These are phyloP conservation scores for Falco peregrinus DNA, from an alignment of 2,797 vertebrate species.

Conservation along the genomic window DNA sequence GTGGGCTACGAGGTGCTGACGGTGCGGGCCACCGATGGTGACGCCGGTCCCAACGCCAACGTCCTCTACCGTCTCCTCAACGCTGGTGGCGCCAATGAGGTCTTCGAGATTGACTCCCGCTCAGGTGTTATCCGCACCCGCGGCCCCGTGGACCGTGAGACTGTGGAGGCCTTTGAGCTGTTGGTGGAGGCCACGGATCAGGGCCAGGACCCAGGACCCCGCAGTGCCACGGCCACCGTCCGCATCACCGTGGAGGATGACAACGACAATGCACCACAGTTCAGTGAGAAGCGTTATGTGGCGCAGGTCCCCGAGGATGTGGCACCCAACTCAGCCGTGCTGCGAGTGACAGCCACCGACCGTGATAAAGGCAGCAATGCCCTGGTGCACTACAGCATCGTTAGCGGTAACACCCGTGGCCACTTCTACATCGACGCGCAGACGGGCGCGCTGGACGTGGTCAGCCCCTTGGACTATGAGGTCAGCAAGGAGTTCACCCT, in stretches of 20 bases:
- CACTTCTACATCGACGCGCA: slow-evolving; percentile 97
- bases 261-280: slow-evolving; percentile 94
- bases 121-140: slow-evolving; percentile 93
- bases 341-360: slow-evolving; percentile 89
- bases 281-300: slow-evolving; percentile 92
- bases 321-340: slow-evolving; percentile 83
- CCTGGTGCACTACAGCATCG: slow-evolving; percentile 94
- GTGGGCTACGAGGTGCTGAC: slow-evolving; percentile 95
- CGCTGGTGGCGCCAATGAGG: slow-evolving; percentile 74
- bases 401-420: slow-evolving; percentile 94
- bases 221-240: slow-evolving; percentile 89
- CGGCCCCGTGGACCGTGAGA: slow-evolving; percentile 89
- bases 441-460: slow-evolving; percentile 90
- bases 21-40: slow-evolving; percentile 91
- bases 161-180: slow-evolving; percentile 86
- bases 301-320: slow-evolving; percentile 90
- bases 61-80: slow-evolving; percentile 91
- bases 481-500: slow-evolving; percentile 91
- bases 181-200: slow-evolving; percentile 92
- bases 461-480: slow-evolving; percentile 93
- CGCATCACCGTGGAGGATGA: slow-evolving; percentile 91
- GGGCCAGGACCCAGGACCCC: slow-evolving; percentile 88
- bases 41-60: slow-evolving; percentile 90
- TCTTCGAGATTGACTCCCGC: slow-evolving; percentile 92
- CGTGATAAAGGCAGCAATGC: slow-evolving; percentile 90